A percentile compares a stretch with the other conserved stretches of the same genome.
Conservation (phyloP, 2,113 vertebrate genomes). For the Brachyhypopomus occidentalis region DNA sequence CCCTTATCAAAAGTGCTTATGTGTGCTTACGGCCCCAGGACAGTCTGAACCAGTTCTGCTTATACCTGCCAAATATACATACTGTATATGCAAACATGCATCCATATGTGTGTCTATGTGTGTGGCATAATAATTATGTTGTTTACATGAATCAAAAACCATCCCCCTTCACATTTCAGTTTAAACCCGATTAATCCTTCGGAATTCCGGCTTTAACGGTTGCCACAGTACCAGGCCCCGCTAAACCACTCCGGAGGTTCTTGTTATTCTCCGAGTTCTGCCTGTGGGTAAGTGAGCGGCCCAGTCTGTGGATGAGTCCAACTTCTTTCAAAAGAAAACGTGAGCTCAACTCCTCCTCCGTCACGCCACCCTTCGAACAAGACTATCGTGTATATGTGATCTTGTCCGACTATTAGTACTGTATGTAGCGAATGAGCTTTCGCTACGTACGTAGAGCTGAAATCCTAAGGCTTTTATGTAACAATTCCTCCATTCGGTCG, state of each 20-base stretch:
- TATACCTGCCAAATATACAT: too few species aligned
- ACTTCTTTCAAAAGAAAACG: constrained; percentile 56
- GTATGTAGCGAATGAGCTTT: not conserved
- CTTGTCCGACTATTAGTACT: constrained; percentile 33
- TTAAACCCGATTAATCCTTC: too few species aligned
- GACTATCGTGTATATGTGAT: constrained; percentile 14
- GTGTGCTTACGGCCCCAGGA: too few species aligned
- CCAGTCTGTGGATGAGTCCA: constrained; percentile 57
- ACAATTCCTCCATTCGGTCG: not conserved
- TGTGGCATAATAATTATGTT: too few species aligned
- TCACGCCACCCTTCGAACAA: constrained; percentile 29
- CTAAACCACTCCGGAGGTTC: constrained; percentile 30
- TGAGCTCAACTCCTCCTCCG: constrained; percentile 44
- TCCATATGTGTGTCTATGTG: too few species aligned
- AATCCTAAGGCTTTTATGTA: not conserved
- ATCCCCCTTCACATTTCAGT: too few species aligned
- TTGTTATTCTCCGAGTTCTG: constrained; percentile 26
- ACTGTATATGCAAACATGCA: too few species aligned
- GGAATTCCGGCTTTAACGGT: not conserved
- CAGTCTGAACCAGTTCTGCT: too few species aligned
- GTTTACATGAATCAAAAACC: too few species aligned
- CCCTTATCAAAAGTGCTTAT: too few species aligned
- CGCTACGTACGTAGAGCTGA: not conserved
- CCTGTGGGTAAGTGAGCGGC: constrained; percentile 60
- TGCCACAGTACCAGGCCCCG: not conserved